phyloP scores from a whole-genome alignment of 2,888 invertebrate genomes.

The Melanchra persicariae region DNA sequence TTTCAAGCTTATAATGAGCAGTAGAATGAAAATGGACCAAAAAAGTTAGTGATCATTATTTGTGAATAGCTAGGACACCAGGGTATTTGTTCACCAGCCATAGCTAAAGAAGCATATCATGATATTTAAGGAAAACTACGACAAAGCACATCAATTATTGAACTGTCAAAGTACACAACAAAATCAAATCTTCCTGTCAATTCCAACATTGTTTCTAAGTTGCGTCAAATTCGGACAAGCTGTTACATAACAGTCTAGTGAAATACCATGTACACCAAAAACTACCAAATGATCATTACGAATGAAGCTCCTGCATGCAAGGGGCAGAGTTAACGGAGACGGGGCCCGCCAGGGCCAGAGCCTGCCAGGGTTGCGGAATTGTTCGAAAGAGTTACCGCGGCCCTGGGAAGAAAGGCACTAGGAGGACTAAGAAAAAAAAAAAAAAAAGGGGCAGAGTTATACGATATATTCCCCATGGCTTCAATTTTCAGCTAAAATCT shows the following conservation, averaged over 20 bases:
- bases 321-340: too few relatives aligned
- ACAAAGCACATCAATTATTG: background rate
- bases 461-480: constrained; percentile 47
- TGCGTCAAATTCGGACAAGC: constrained; percentile 9
- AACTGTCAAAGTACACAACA: too few relatives aligned
- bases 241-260: constrained; percentile 31
- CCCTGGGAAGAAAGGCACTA: too few relatives aligned
- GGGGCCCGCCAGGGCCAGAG: too few relatives aligned
- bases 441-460: constrained; percentile 46
- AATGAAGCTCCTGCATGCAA: constrained; percentile 40
- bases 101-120: background rate
- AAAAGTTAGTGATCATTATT: background rate
- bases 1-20: background rate
- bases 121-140: background rate
- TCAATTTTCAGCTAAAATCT: constrained; percentile 69
- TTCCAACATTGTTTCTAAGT: constrained; percentile 10
- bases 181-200: constrained; percentile 5
- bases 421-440: too few relatives aligned
- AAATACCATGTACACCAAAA: constrained; percentile 36
- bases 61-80: background rate
- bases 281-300: constrained; percentile 52
- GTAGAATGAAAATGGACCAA: too few relatives aligned
- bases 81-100: background rate
- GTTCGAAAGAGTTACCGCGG: too few relatives aligned
- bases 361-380: too few relatives aligned